phyloP scores from a whole-genome alignment of 2,113 vertebrate genomes.

The Sturnus vulgaris region DNA sequence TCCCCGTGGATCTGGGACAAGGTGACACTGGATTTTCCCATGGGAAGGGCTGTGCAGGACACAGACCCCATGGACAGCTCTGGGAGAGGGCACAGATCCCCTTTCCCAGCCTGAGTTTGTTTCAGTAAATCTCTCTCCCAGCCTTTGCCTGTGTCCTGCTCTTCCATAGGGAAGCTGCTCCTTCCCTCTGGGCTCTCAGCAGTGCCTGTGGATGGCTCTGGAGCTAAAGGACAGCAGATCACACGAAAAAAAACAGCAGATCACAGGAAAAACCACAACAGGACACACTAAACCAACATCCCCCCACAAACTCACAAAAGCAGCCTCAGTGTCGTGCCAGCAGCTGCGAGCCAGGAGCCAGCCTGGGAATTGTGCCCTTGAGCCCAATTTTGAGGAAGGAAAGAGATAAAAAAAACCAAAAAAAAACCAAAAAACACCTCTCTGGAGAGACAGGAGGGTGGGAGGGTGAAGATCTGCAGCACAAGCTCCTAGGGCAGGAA shows the following conservation, averaged over 20 bases:
- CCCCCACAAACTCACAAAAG: neutral
- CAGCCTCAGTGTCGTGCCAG: neutral
- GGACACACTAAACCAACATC: neutral
- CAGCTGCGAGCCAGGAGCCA: accelerated
- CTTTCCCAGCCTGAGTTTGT: accelerated
- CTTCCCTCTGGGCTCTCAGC: neutral
- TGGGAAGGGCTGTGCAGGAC: neutral
- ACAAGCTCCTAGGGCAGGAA: neutral
- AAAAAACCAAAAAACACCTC: neutral
- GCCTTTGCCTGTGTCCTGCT: neutral
- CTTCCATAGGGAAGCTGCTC: neutral
- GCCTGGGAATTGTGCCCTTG: neutral
- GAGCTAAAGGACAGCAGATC: neutral
- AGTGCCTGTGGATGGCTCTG: accelerated
- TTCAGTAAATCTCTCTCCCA: neutral
- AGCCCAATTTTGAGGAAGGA: neutral
- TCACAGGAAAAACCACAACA: neutral
- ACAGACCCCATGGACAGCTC: accelerated
- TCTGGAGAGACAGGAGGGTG: neutral
- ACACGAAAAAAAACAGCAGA: too few relatives aligned
- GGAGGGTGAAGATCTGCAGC: neutral
- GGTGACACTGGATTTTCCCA: accelerated
- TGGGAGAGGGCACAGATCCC: accelerated
- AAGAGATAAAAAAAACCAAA: neutral
- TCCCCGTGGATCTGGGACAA: accelerated